phyloP scores from a whole-genome alignment of 1,140 invertebrate species.

The Papilio polytes region DNA sequence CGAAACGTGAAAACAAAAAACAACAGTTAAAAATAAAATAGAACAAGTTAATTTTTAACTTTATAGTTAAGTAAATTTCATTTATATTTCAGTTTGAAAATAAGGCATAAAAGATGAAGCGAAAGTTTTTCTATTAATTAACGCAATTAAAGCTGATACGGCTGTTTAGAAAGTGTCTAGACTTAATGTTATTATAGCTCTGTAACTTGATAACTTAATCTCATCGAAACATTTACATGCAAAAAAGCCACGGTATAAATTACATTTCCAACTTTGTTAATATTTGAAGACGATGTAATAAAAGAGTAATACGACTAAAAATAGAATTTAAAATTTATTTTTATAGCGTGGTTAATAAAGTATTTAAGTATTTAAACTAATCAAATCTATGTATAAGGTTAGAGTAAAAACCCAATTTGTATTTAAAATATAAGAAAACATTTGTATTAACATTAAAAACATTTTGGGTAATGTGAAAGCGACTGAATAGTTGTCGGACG shows the following conservation, averaged over 20 bases:
- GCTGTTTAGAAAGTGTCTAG: slow-evolving; percentile 35
- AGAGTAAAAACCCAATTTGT: too few relatives aligned
- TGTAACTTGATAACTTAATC: neutral
- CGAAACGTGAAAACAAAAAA: neutral
- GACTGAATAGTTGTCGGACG: neutral
- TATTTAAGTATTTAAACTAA: too few relatives aligned
- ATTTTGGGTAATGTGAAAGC: neutral
- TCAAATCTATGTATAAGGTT: too few relatives aligned
- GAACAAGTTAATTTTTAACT: slow-evolving; percentile 6
- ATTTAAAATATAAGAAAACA: neutral
- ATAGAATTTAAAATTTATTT: too few relatives aligned
- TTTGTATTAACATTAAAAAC: neutral
- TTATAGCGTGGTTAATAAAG: too few relatives aligned
- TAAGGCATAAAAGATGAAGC: neutral
- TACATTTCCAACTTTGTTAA: neutral
- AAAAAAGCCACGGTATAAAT: neutral
- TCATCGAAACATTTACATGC: neutral
- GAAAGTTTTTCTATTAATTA: slow-evolving; percentile 28
- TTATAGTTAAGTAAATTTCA: slow-evolving; percentile 2
- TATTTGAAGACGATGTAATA: neutral
- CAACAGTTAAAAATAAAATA: neutral
- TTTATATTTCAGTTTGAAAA: neutral
- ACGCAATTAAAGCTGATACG: slow-evolving; percentile 19
- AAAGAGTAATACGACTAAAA: too few relatives aligned
- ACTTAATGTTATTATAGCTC: slow-evolving; percentile 24